Conservation (phyloP, 2,113 vertebrate species). For the Callocephalon fimbriatum region DNA sequence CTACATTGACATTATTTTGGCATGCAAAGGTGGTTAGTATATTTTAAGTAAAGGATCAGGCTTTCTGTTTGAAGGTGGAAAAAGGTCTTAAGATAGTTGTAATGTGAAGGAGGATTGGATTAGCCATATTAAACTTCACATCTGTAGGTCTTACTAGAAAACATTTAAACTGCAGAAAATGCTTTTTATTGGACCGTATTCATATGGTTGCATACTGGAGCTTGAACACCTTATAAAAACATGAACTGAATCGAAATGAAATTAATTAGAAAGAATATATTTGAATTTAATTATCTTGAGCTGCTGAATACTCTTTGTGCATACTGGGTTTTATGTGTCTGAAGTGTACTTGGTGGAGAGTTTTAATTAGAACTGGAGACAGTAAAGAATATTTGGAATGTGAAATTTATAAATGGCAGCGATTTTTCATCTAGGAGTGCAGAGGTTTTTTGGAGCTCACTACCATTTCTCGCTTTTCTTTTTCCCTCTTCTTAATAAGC, state of each 20-base stretch:
- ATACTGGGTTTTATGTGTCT: background rate
- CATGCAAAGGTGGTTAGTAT: background rate
- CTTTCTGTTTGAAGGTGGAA: background rate
- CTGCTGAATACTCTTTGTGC: conserved; percentile 10
- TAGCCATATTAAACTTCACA: background rate
- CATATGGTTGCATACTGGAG: background rate
- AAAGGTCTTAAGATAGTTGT: background rate
- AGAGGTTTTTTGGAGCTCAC: background rate
- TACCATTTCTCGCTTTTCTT: background rate
- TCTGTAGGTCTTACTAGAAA: background rate
- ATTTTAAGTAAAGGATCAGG: background rate
- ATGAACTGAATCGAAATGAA: conserved; percentile 10
- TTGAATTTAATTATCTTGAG: conserved; percentile 44
- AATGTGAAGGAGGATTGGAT: background rate
- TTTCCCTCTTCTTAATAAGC: background rate
- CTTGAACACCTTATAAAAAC: conserved; percentile 27
- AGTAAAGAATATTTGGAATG: conserved; percentile 28
- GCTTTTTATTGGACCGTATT: background rate
- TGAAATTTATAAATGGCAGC: background rate
- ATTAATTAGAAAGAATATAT: conserved; percentile 47
- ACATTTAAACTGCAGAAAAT: background rate
- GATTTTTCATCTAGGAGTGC: background rate
- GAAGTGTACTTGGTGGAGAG: conserved; percentile 33
- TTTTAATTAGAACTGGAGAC: conserved; percentile 33
- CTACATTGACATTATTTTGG: background rate